These are phyloP conservation scores for Parthenolecanium corni DNA, from an alignment of 2,888 invertebrate genomes.

Conservation along the genomic window DNA sequence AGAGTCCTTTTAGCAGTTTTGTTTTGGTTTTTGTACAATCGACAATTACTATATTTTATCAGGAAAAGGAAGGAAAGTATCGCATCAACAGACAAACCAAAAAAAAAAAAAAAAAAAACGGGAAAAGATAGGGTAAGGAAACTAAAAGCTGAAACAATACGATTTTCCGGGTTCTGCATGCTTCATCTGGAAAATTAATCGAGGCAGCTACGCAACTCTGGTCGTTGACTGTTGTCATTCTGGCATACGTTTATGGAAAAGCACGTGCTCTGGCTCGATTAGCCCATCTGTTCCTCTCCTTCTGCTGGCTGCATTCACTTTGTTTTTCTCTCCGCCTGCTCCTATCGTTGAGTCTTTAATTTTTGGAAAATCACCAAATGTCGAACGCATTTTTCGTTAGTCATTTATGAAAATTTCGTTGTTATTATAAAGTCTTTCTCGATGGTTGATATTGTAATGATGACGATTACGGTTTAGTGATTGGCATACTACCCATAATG, in stretches of 20 bases:
- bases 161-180: too few relatives aligned
- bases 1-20: too few relatives aligned
- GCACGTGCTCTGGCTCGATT: constrained; percentile 19
- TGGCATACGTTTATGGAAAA: constrained; percentile 25
- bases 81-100: too few relatives aligned
- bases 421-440: background rate
- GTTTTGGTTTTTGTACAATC: too few relatives aligned
- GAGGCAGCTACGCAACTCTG: constrained; percentile 2
- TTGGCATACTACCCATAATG: background rate
- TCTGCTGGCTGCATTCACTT: background rate
- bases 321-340: background rate
- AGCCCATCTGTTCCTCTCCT: background rate
- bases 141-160: too few relatives aligned
- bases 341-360: background rate
- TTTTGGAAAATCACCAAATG: constrained; percentile 25
- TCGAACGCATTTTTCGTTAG: background rate
- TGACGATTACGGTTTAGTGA: background rate
- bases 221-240: constrained; percentile 25
- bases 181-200: constrained; percentile 18
- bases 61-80: too few relatives aligned
- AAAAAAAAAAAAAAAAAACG: too few relatives aligned
- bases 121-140: too few relatives aligned
- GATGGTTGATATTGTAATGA: background rate
- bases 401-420: constrained; percentile 11
- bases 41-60: too few relatives aligned